These are phyloP conservation scores for Ophion ellenae DNA, from an alignment of 2,888 invertebrate genomes.

Conservation along the genomic window DNA sequence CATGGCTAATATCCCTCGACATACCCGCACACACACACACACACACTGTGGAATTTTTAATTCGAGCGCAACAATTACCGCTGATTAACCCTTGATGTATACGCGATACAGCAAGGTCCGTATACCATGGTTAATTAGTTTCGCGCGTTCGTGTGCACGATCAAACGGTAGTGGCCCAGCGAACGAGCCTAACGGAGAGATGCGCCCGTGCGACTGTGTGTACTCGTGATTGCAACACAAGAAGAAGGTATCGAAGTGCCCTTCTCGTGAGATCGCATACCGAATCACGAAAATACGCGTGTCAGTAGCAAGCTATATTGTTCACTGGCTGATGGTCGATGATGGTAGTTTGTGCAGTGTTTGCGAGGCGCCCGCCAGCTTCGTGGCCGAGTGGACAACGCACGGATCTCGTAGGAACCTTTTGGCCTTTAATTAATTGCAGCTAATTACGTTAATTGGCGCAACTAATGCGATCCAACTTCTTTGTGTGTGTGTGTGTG, in stretches of 20 bases:
- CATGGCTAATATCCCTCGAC: not conserved
- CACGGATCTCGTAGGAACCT: conserved; percentile 46
- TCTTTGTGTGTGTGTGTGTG: not conserved
- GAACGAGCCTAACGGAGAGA: not conserved
- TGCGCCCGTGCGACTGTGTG: conserved; percentile 1
- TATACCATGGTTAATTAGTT: conserved; percentile 51
- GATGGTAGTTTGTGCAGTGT: not conserved
- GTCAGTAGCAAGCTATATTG: not conserved
- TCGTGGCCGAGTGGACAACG: conserved; percentile 21
- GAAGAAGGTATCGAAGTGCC: conserved; percentile 20
- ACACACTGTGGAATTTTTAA: conserved; percentile 1
- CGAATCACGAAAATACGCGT: conserved; percentile 5
- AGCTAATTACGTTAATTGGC: conserved; percentile 78
- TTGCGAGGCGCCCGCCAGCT: conserved; percentile 22
- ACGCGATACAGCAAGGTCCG: conserved; percentile 4
- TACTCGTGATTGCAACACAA: conserved; percentile 20
- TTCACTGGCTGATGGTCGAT: not conserved
- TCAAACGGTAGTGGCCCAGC: no score
- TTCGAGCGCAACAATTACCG: conserved; percentile 18
- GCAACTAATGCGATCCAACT: conserved; percentile 71
- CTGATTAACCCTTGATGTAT: conserved; percentile 20
- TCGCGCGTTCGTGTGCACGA: conserved; percentile 14
- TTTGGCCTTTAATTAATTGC: conserved; percentile 76
- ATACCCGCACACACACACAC: no score
- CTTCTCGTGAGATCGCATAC: conserved; percentile 18